phyloP scores from a whole-genome alignment of 1,140 invertebrate genomes.

The honey bee (Apis mellifera) region DNA sequence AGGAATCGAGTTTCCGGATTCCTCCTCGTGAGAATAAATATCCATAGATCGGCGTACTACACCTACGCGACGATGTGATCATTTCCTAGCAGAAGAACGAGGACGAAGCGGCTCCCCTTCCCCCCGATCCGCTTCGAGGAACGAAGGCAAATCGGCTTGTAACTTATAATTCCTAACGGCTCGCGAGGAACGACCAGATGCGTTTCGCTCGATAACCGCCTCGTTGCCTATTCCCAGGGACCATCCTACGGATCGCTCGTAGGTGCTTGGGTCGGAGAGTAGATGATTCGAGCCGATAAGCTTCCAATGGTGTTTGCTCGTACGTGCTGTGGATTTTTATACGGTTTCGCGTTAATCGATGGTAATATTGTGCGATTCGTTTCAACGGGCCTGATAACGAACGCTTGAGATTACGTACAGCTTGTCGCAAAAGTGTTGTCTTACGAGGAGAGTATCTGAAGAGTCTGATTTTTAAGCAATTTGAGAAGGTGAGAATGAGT shows the following conservation, averaged over 20 bases:
- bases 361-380: not conserved
- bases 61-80: slow-evolving; percentile 1
- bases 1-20: not conserved
- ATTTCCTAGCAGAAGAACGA: not conserved
- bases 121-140: not conserved
- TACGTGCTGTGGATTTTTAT: not conserved
- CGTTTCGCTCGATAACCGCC: slow-evolving; percentile 11
- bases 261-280: not conserved
- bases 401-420: no score
- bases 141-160: slow-evolving; percentile 6
- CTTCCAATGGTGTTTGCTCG: not conserved
- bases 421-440: no score
- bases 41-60: not conserved
- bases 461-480: no score
- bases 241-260: not conserved
- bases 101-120: no score
- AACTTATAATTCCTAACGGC: slow-evolving; percentile 27
- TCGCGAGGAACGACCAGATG: slow-evolving; percentile 7
- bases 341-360: not conserved
- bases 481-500: no score
- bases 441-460: no score
- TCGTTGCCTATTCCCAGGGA: slow-evolving; percentile 6
- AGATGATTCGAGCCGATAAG: slow-evolving; percentile 11
- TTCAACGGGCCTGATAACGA: no score
- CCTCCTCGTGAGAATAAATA: not conserved